Percentiles rank a stretch among this genome's conserved stretches.
phyloP scores from a whole-genome alignment of 2,113 vertebrate species.

The Atractosteus spatula region DNA sequence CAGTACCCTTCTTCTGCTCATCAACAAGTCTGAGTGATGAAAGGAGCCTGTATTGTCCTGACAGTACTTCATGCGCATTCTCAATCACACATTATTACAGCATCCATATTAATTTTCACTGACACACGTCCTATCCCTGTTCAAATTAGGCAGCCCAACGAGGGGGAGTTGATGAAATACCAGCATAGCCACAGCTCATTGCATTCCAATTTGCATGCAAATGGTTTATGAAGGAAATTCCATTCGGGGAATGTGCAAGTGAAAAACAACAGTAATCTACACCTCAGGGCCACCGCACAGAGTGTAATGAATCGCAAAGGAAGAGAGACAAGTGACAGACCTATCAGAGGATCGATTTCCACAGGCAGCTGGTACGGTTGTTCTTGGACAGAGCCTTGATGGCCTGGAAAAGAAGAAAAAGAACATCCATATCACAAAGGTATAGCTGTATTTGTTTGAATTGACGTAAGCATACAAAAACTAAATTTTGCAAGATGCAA shows the following conservation, averaged over 20 bases:
- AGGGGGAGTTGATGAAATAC: slow-evolving; percentile 95
- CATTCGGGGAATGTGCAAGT: slow-evolving; percentile 85
- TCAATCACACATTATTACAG: slow-evolving; percentile 99
- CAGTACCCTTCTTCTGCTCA: slow-evolving; percentile 79
- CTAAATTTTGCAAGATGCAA: too few relatives aligned
- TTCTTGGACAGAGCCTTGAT: slow-evolving; percentile 90
- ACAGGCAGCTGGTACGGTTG: slow-evolving; percentile 98
- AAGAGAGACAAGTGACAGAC: slow-evolving; percentile 81
- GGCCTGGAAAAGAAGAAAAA: slow-evolving; percentile 77
- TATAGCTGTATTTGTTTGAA: slow-evolving; percentile 11
- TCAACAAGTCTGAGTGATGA: slow-evolving; percentile 98
- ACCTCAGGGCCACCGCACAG: slow-evolving; percentile 87
- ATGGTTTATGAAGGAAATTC: slow-evolving; percentile 93
- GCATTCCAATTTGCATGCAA: slow-evolving; percentile 99
- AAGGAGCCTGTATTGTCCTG: slow-evolving; percentile 97
- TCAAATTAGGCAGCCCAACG: slow-evolving; percentile 92
- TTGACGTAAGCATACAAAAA: too few relatives aligned
- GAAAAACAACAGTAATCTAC: slow-evolving; percentile 89
- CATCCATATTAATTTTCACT: slow-evolving; percentile 99
- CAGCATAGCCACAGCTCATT: slow-evolving; percentile 98
- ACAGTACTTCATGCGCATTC: slow-evolving; percentile 90
- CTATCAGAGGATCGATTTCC: slow-evolving; percentile 98
- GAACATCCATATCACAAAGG: slow-evolving; percentile 39
- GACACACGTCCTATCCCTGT: slow-evolving; percentile 91
- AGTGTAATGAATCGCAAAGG: slow-evolving; percentile 77